Evolutionary conservation across 2,888 invertebrate genomes (phyloP), one percentile per base, ranked within the genome.

Genomic region (Acleris emargana): DNA sequence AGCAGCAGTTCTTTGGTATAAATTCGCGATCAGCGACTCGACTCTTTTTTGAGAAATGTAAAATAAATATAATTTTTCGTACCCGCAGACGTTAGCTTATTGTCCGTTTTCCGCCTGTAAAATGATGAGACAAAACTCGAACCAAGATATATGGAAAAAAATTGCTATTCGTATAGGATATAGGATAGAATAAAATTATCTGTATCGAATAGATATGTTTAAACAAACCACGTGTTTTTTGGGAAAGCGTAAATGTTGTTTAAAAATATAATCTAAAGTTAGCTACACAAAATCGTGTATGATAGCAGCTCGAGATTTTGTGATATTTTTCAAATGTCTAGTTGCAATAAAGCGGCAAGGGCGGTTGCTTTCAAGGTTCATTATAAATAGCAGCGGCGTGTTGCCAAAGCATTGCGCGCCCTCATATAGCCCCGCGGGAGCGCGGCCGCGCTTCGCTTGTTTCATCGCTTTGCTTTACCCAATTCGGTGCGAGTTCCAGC

Each of bases 321-420:
- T 68, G 69, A 70, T 71, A 76, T 72, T 73, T 73, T 72, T 73
- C 67, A 68, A 69, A 75, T 74, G 76, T 75, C 76, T 76, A 78
- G 74, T 75, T 77, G 78, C 76, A 79, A 82, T 84, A 82, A 84
- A 79, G 79, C 82, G 78, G 82, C 90, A 91, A 91, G 91, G 91
- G 90, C 91, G 87, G 88, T 85, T 87, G 86, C 78, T 86, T 84
- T 89, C 91, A 92, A 91, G 91, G 91, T 91, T 89, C 80, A 83
- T 84, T 89, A 91, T 87, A 91, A 91, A 91, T 91, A 91, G 89
- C 83, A 67, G 68, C 86, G 89, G 89, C 86, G 82, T 84, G 85
- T 82, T 91, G 91, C 90, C 90, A 91, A 88, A 89, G 88, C 83
- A 81, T 80, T 82, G 82, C 81, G 83, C 86, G 84, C 84, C 87